These are phyloP conservation scores for Calosoma granatense DNA, from an alignment of 1,140 invertebrate genomes.

Conservation along the genomic window DNA sequence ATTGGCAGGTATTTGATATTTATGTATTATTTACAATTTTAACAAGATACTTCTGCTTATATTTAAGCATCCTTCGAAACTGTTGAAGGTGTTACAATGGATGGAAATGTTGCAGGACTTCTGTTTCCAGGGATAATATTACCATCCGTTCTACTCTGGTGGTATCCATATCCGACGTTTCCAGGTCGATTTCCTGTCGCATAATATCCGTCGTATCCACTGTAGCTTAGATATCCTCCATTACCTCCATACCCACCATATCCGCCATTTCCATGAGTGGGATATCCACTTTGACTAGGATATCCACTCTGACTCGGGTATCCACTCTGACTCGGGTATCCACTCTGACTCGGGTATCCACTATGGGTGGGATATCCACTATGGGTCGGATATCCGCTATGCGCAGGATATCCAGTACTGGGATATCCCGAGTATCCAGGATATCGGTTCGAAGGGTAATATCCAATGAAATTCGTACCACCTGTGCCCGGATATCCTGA, in stretches of 20 bases:
- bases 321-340: not conserved
- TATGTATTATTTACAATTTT: slow-evolving; percentile 15
- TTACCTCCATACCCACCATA: not conserved
- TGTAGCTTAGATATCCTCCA: slow-evolving; percentile 15
- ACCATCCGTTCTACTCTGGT: not conserved
- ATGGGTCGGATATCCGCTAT: slow-evolving; percentile 13
- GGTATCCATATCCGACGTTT: slow-evolving; percentile 26
- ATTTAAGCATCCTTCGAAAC: not conserved
- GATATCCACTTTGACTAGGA: slow-evolving; percentile 12
- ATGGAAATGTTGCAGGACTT: not conserved
- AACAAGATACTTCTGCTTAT: slow-evolving; percentile 1
- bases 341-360: not conserved
- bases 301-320: slow-evolving; percentile 15
- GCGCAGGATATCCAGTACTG: slow-evolving; percentile 19
- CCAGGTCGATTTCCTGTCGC: slow-evolving; percentile 19
- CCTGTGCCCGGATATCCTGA: not conserved
- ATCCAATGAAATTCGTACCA: slow-evolving; percentile 12
- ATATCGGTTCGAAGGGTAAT: slow-evolving; percentile 1
- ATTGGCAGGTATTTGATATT: no score
- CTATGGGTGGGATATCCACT: not conserved
- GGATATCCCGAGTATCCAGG: slow-evolving; percentile 11
- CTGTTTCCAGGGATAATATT: not conserved
- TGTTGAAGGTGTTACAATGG: not conserved
- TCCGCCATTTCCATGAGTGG: slow-evolving; percentile 15
- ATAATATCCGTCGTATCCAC: slow-evolving; percentile 14